These are phyloP conservation scores for Meteorus colon DNA, from an alignment of 2,888 invertebrate genomes.

Conservation along the genomic window DNA sequence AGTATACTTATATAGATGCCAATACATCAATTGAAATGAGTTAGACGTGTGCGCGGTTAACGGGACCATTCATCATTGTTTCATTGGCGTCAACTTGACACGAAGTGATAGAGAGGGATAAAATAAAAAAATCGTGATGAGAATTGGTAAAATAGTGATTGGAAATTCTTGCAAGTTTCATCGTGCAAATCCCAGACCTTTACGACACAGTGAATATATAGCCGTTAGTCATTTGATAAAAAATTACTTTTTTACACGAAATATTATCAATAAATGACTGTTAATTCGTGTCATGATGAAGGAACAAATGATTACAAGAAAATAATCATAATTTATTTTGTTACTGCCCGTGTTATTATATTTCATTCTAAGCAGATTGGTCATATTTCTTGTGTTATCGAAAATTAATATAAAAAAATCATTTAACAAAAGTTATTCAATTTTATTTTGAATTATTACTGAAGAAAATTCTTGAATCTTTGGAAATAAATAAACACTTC, in stretches of 20 bases:
- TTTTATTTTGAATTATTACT: too few relatives aligned
- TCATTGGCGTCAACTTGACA: slow-evolving; percentile 38
- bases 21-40: slow-evolving; percentile 42
- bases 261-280: background rate
- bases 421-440: too few relatives aligned
- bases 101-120: slow-evolving; percentile 3
- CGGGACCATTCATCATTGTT: slow-evolving; percentile 42
- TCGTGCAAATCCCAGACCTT: background rate
- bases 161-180: slow-evolving; percentile 22
- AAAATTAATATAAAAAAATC: too few relatives aligned
- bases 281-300: background rate
- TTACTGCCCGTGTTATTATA: too few relatives aligned
- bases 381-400: too few relatives aligned
- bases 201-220: background rate
- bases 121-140: slow-evolving; percentile 35
- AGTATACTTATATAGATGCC: slow-evolving; percentile 17
- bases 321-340: too few relatives aligned
- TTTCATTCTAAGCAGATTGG: too few relatives aligned
- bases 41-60: slow-evolving; percentile 37
- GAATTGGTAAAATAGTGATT: slow-evolving; percentile 46
- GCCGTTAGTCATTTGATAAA: background rate
- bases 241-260: background rate
- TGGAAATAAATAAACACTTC: too few relatives aligned
- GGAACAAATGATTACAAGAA: too few relatives aligned
- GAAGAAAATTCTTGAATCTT: too few relatives aligned